Conservation (phyloP, 1,140 invertebrate genomes). For the Drosophila busckii region DNA sequence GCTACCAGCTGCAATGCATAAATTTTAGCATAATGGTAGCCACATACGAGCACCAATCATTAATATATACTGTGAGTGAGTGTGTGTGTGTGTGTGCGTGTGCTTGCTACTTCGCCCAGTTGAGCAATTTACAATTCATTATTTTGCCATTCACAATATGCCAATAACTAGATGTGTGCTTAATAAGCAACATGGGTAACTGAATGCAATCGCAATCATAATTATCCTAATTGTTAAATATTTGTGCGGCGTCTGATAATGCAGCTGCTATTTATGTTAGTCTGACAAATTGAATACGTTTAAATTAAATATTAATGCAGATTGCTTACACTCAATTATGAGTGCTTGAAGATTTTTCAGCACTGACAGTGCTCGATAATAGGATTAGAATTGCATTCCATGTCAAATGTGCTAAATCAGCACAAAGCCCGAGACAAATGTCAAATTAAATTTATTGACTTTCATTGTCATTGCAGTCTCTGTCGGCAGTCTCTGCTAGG, state of each 20-base stretch:
- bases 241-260: too few species aligned
- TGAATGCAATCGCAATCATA: conserved; percentile 13
- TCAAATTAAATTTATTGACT: conserved; percentile 77
- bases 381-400: conserved; percentile 61
- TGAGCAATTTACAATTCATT: too few species aligned
- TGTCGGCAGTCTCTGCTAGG: conserved; percentile 13
- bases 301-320: too few species aligned
- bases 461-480: conserved; percentile 60
- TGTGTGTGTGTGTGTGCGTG: too few species aligned
- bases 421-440: conserved; percentile 52
- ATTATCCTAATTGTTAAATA: conserved; percentile 24
- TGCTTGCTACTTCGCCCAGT: too few species aligned
- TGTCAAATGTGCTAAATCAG: conserved; percentile 62
- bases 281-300: background rate
- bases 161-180: too few species aligned
- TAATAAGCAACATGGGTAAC: conserved; percentile 10
- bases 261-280: background rate
- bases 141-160: too few species aligned
- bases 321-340: conserved; percentile 72
- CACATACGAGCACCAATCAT: conserved; percentile 43
- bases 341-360: conserved; percentile 63
- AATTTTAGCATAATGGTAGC: conserved; percentile 33
- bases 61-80: conserved; percentile 53
- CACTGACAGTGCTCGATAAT: conserved; percentile 61
- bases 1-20: conserved; percentile 62